Conservation (phyloP, 2,888 invertebrate species). For the Chloroclysta siterata region DNA sequence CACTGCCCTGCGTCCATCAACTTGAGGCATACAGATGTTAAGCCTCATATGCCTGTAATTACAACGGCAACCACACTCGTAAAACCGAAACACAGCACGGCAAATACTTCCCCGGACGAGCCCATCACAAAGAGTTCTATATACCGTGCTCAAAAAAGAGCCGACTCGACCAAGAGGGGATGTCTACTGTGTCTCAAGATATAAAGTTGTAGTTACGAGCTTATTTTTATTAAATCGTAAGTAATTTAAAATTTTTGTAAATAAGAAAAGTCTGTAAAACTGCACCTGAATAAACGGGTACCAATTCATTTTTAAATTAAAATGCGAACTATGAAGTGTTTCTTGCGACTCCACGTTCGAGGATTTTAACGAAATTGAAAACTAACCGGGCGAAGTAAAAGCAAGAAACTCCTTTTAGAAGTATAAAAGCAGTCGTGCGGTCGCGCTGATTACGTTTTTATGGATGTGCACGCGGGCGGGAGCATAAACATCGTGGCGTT, state of each 20-base stretch:
- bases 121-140: no score
- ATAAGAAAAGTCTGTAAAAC: neutral
- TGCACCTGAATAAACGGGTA: neutral
- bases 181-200: no score
- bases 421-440: slow-evolving; percentile 38
- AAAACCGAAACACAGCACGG: no score
- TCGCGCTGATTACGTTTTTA: slow-evolving; percentile 39
- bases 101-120: no score
- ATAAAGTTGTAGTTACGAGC: no score
- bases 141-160: no score
- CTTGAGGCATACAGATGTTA: no score
- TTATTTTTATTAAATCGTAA: no score
- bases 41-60: no score
- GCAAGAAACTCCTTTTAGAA: slow-evolving; percentile 38
- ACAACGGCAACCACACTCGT: no score
- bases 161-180: no score
- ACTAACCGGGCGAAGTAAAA: slow-evolving; percentile 11
- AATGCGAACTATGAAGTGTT: neutral
- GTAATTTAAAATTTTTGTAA: neutral
- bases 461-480: slow-evolving; percentile 27
- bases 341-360: neutral
- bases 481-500: slow-evolving; percentile 23
- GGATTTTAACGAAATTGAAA: slow-evolving; percentile 15
- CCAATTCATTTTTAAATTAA: neutral
- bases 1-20: no score